Evolutionary conservation across 2,888 invertebrate species (phyloP).

Genomic region (Drosophila mimetica): DNA sequence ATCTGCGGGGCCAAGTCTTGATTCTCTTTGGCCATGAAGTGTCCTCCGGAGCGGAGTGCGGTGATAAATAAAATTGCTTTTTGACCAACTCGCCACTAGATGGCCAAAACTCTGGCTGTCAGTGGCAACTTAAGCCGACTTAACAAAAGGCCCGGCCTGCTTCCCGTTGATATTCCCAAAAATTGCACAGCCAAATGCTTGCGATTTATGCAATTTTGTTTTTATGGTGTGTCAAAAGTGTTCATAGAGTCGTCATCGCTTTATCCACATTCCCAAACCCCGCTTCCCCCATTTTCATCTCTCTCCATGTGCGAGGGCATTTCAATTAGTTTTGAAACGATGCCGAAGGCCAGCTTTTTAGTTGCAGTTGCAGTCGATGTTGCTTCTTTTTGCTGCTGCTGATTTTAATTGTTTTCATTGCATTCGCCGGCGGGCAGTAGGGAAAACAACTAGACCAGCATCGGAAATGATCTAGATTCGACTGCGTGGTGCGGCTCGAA

Average conservation of each 20-base stretch:
- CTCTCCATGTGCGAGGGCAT: slow-evolving; percentile 50
- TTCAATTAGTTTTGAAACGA: slow-evolving; percentile 58
- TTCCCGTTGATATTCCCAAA: slow-evolving; percentile 12
- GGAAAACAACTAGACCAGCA: neutral
- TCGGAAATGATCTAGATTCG: neutral
- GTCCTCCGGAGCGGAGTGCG: neutral
- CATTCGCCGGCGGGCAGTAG: slow-evolving; percentile 26
- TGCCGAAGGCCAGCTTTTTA: slow-evolving; percentile 44
- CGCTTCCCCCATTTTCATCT: neutral
- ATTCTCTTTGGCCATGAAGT: slow-evolving; percentile 7
- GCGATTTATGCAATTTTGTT: slow-evolving; percentile 21
- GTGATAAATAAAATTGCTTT: slow-evolving; percentile 44
- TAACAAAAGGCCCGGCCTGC: slow-evolving; percentile 12
- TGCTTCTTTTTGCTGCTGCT: slow-evolving; percentile 16
- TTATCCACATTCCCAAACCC: neutral
- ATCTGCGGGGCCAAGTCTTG: slow-evolving; percentile 6
- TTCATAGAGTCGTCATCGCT: slow-evolving; percentile 14
- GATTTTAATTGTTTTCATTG: slow-evolving; percentile 57
- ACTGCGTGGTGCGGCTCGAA: neutral
- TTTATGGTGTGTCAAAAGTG: slow-evolving; percentile 16
- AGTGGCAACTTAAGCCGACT: slow-evolving; percentile 37
- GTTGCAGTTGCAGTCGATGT: slow-evolving; percentile 18
- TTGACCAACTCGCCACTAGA: slow-evolving; percentile 5
- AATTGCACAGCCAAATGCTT: neutral
- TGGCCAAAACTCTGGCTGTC: slow-evolving; percentile 25